phyloP scores from a whole-genome alignment of 2,888 invertebrate genomes.

The Leucozona laternaria region DNA sequence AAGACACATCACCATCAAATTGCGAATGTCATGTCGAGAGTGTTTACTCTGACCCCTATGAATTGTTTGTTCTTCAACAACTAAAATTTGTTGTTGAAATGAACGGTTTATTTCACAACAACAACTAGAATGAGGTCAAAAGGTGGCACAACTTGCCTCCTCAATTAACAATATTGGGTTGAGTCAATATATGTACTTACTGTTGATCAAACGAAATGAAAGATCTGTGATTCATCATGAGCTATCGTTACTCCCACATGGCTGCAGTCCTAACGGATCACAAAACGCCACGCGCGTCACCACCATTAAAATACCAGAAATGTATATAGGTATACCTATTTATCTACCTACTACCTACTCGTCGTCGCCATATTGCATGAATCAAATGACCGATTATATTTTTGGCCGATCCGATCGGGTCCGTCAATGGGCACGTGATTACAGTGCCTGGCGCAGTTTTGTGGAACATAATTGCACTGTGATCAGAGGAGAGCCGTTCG shows the following conservation, averaged over 20 bases:
- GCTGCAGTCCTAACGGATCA: background rate
- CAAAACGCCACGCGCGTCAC: background rate
- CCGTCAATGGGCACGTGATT: constrained; percentile 62
- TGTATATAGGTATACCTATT: background rate
- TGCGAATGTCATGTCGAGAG: constrained; percentile 44
- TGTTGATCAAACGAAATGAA: constrained; percentile 57
- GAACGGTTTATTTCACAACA: constrained; percentile 27
- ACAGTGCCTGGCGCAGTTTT: constrained; percentile 34
- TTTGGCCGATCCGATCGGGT: constrained; percentile 10
- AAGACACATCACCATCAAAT: constrained; percentile 38
- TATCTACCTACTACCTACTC: no score
- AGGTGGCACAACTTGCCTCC: constrained; percentile 46
- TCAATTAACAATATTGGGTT: constrained; percentile 54
- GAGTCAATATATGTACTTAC: constrained; percentile 51
- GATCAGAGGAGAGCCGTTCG: constrained; percentile 29
- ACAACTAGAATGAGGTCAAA: constrained; percentile 35
- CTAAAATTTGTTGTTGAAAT: constrained; percentile 70
- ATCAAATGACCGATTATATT: constrained; percentile 58
- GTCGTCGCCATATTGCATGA: constrained; percentile 28
- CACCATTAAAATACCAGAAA: constrained; percentile 13
- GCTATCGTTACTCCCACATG: constrained; percentile 31
- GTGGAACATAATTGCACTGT: constrained; percentile 55
- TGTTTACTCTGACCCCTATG: constrained; percentile 71
- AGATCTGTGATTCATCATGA: constrained; percentile 59
- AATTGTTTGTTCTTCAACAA: constrained; percentile 73